Evolutionary conservation across 2,797 vertebrate species (phyloP).

Genomic region (Austrolebias charrua): DNA sequence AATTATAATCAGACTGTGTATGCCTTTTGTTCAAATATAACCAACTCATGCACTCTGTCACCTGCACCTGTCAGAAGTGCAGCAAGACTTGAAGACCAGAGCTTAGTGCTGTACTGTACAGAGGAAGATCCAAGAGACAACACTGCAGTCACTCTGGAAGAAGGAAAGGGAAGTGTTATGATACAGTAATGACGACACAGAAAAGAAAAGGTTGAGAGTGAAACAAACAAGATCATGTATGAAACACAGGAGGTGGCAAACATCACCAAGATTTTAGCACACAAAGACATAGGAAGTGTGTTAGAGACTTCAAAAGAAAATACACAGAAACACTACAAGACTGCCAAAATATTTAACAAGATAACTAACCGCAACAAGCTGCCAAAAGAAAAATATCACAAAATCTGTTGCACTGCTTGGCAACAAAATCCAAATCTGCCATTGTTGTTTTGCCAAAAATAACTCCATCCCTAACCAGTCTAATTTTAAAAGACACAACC

Average conservation of each 20-base stretch:
- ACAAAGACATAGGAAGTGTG: constrained; percentile 42
- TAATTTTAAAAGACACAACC: constrained; percentile 44
- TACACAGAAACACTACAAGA: constrained; percentile 24
- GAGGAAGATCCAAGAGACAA: constrained; percentile 49
- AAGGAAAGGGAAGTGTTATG: constrained; percentile 42
- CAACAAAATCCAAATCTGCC: constrained; percentile 77
- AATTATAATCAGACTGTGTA: constrained; percentile 64
- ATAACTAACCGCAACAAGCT: constrained; percentile 79
- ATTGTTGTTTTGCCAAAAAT: constrained; percentile 75
- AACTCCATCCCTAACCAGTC: constrained; percentile 48
- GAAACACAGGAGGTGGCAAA: constrained; percentile 47
- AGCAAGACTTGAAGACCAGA: constrained; percentile 40
- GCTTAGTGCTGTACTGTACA: constrained; percentile 33
- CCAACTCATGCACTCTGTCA: constrained; percentile 51
- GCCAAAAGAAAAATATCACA: constrained; percentile 73
- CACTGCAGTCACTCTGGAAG: constrained; percentile 24
- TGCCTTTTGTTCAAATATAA: constrained; percentile 66
- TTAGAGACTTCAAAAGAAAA: constrained; percentile 59
- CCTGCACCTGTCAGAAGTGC: constrained; percentile 55
- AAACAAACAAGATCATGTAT: constrained; percentile 35
- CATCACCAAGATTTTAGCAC: constrained; percentile 37
- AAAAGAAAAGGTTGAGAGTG: constrained; percentile 39
- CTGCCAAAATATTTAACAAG: constrained; percentile 53
- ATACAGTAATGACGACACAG: constrained; percentile 68
- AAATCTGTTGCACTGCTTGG: constrained; percentile 76